Base-by-base conservation (phyloP, 2,113 vertebrate species). In the Gadus macrocephalus region DNA sequence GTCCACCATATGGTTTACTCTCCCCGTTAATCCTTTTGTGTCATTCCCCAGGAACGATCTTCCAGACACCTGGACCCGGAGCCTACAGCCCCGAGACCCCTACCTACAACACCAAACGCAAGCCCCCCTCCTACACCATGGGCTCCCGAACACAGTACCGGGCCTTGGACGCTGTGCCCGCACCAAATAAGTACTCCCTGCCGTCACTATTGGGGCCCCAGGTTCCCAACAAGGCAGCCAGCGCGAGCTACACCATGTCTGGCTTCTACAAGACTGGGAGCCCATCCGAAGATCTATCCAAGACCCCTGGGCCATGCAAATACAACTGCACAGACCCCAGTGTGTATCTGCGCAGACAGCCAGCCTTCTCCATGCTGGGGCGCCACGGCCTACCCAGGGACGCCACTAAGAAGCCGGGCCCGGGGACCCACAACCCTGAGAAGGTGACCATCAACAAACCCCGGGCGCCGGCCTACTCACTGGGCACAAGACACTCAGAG, bases 131-230 rank as follows among this genome's bases (percentile, higher is more conserved):
- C 16, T 95, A 92, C 86, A 93, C 91, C 2, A 92, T 96, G 78
- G 92, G 92, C 19, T 79, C 78, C 17, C 93, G 93, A 60, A 92
- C 92, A 1, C 84, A 56, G 0, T 92, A 89, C 79, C 85, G 91
- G 22, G 80, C 78, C 0, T 64, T 85, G 0, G 90, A 93, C 73
- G 35, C 90, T 0, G 86, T 87, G 2, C 94, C 94, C 0, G 91
- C 95, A 53, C 94, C 94, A 0, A 95, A 96, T 68, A 88, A 90
- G 72, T 96, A 96, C 76, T 85, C 73, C 17, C 90, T 96, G 20
- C 95, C 95, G 1, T 80, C 92, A 0, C 89, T 95, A 4, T 87
- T 95, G 81, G 93, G 94, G 1, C 78, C 93, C 5, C 87, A 86
- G 42, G 71, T 93, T 53, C 87, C 90, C 31, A 87, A 81, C 68